These are phyloP conservation scores for Patella caerulea DNA, from an alignment of 2,888 invertebrate species.

Conservation along the genomic window DNA sequence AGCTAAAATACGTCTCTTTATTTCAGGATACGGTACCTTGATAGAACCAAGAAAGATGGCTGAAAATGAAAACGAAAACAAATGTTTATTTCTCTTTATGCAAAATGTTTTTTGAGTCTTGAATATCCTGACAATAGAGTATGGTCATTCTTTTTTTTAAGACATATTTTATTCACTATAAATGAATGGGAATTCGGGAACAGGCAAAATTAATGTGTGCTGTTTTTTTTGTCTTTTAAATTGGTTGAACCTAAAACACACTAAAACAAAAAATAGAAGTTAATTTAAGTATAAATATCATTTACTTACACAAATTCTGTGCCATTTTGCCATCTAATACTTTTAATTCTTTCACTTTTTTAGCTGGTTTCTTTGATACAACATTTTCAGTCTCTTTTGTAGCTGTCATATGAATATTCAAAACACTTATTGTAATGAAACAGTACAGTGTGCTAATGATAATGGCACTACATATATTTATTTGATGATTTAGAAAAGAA, in stretches of 20 bases:
- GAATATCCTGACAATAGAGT: too few relatives aligned
- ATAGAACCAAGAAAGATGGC: constrained; percentile 74
- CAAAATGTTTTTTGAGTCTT: too few relatives aligned
- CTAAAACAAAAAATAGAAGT: too few relatives aligned
- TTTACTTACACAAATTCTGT: constrained; percentile 82
- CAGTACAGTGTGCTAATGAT: background rate
- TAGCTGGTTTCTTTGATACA: constrained; percentile 74
- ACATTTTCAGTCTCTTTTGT: constrained; percentile 50
- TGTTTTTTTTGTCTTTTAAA: too few relatives aligned
- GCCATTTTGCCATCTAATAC: constrained; percentile 94
- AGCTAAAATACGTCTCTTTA: constrained; percentile 83
- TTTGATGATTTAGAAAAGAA: too few relatives aligned
- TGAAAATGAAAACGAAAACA: constrained; percentile 39
- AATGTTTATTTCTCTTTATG: background rate
- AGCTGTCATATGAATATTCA: constrained; percentile 37
- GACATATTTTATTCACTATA: too few relatives aligned
- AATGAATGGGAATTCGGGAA: too few relatives aligned
- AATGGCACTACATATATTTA: too few relatives aligned
- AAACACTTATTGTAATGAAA: background rate
- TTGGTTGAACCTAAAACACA: too few relatives aligned
- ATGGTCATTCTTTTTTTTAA: too few relatives aligned
- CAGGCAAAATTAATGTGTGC: too few relatives aligned
- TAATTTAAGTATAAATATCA: too few relatives aligned
- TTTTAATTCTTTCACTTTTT: constrained; percentile 91
- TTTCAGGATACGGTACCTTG: constrained; percentile 73